These are phyloP conservation scores for Centruroides vittatus DNA, from an alignment of 1,140 invertebrate genomes.

Conservation along the genomic window DNA sequence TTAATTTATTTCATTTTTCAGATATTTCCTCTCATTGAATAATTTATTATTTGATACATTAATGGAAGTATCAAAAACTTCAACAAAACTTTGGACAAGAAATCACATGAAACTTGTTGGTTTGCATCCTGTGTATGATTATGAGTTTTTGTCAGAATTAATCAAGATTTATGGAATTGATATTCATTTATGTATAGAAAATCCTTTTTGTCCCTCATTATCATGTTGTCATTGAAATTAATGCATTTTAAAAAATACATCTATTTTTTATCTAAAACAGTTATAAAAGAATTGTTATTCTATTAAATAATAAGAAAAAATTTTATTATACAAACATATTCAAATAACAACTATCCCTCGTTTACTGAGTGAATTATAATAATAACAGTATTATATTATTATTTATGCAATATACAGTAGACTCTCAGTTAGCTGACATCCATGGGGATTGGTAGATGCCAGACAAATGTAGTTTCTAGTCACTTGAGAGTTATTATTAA, in stretches of 20 bases:
- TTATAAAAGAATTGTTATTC: too few relatives aligned
- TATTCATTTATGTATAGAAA: conserved; percentile 15
- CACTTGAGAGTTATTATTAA: too few relatives aligned
- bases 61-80: conserved; percentile 28
- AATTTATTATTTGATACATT: conserved; percentile 30
- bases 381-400: too few relatives aligned
- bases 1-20: conserved; percentile 13
- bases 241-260: background rate
- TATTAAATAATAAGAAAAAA: too few relatives aligned
- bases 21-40: conserved; percentile 31
- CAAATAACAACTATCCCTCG: too few relatives aligned
- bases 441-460: too few relatives aligned
- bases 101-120: conserved; percentile 32
- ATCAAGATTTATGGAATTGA: conserved; percentile 34
- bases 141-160: conserved; percentile 31
- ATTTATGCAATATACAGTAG: too few relatives aligned
- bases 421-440: too few relatives aligned
- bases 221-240: conserved; percentile 28
- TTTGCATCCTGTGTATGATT: conserved; percentile 30
- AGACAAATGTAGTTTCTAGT: too few relatives aligned
- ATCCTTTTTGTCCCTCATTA: conserved; percentile 24
- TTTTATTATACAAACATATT: too few relatives aligned
- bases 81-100: conserved; percentile 29
- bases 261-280: too few relatives aligned
- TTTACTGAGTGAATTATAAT: too few relatives aligned